A percentile compares a stretch with the other conserved stretches of the same genome.
phyloP scores from a whole-genome alignment of 2,113 vertebrate genomes.

The Lepisosteus osseus region DNA sequence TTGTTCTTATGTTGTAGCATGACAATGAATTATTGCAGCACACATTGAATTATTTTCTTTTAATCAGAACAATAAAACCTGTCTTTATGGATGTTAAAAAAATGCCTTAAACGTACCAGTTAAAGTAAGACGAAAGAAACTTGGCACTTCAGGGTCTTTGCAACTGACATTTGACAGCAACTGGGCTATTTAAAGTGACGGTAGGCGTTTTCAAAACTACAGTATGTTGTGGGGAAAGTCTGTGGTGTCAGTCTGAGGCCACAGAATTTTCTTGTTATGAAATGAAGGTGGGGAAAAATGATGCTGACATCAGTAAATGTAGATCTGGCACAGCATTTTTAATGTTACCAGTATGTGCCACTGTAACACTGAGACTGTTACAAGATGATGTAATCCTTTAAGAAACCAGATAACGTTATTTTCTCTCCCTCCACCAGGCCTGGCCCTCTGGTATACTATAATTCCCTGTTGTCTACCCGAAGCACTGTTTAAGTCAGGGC shows the following conservation, averaged over 20 bases:
- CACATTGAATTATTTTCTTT: background rate
- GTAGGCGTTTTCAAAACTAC: constrained; percentile 9
- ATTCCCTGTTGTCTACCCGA: too few relatives aligned
- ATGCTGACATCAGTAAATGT: constrained; percentile 5
- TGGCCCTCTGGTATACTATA: too few relatives aligned
- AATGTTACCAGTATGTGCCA: constrained; percentile 1
- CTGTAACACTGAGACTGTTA: background rate
- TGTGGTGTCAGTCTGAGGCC: background rate
- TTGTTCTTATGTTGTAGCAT: too few relatives aligned
- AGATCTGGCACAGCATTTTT: constrained; percentile 1
- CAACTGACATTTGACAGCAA: background rate
- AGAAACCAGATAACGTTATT: too few relatives aligned
- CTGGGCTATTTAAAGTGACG: constrained; percentile 8
- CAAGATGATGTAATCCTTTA: too few relatives aligned
- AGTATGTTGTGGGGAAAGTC: background rate
- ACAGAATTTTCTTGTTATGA: constrained; percentile 13
- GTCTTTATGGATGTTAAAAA: background rate
- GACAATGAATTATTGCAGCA: background rate
- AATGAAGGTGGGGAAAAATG: constrained; percentile 4
- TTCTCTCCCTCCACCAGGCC: too few relatives aligned
- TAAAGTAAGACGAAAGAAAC: background rate
- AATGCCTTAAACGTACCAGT: background rate
- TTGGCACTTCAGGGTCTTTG: background rate
- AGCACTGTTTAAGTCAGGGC: too few relatives aligned
- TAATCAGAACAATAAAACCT: background rate